Percentiles rank a stretch among this genome's conserved stretches.
Evolutionary conservation across 2,113 vertebrate species (phyloP).

Genomic region (Rhadina sibilatrix): DNA sequence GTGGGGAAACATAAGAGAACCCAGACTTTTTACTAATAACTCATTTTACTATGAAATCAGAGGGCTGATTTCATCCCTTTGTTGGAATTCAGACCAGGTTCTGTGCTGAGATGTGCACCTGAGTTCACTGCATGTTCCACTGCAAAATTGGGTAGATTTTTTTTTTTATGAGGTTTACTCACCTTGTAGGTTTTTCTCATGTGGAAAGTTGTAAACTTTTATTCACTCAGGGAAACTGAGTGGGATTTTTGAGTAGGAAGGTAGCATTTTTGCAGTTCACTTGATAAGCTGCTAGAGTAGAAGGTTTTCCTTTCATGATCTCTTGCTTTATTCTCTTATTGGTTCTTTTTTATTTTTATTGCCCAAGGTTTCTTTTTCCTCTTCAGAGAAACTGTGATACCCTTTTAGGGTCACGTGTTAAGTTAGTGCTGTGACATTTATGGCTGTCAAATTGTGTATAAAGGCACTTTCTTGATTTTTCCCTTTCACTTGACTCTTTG

Average conservation of each 20-base stretch:
- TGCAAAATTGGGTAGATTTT: neutral
- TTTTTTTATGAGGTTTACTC: neutral
- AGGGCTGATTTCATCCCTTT: neutral
- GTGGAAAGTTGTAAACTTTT: neutral
- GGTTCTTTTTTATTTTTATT: neutral
- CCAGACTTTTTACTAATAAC: neutral
- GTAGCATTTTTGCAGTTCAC: neutral
- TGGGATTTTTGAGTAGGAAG: neutral
- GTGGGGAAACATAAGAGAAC: neutral
- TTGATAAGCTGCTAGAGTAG: neutral
- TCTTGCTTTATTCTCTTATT: neutral
- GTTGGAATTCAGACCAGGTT: neutral
- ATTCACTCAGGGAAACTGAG: neutral
- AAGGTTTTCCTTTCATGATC: neutral
- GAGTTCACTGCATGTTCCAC: neutral
- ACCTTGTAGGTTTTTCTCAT: neutral
- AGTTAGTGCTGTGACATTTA: neutral
- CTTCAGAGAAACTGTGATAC: neutral
- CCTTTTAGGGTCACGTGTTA: neutral
- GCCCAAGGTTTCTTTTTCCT: neutral
- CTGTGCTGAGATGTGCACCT: neutral
- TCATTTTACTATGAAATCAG: neutral
- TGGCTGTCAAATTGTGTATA: neutral
- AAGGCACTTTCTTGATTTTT: neutral
- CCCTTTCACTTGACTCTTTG: neutral